These are phyloP conservation scores for Drosophila lini DNA, from an alignment of 1,140 invertebrate genomes.

Conservation along the genomic window DNA sequence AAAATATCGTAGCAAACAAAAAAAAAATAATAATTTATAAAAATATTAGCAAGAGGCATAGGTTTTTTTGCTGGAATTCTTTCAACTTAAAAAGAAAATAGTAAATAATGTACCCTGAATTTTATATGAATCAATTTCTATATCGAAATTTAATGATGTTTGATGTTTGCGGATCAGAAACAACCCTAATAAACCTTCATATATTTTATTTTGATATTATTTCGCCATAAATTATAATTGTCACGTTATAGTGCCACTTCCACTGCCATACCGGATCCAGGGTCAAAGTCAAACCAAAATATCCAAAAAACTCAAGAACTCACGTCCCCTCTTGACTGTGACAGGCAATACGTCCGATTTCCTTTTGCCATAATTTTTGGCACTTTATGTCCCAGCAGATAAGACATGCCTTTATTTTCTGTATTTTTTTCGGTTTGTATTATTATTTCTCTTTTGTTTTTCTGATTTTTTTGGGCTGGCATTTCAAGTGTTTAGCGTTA, in stretches of 20 bases:
- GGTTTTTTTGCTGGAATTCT: no score
- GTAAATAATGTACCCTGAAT: no score
- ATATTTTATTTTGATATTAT: no score
- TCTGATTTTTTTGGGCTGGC: slow-evolving; percentile 26
- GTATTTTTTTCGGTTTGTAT: slow-evolving; percentile 35
- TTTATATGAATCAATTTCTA: no score
- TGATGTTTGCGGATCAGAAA: no score
- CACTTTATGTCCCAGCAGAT: slow-evolving; percentile 73
- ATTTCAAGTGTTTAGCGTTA: slow-evolving; percentile 72
- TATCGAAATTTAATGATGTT: no score
- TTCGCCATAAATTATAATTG: neutral
- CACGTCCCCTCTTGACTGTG: slow-evolving; percentile 32
- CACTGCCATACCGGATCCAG: neutral
- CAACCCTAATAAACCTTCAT: no score
- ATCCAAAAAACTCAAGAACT: neutral
- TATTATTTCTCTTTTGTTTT: slow-evolving; percentile 19
- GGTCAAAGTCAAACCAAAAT: neutral
- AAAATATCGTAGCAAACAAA: no score
- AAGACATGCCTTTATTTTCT: slow-evolving; percentile 51
- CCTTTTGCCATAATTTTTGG: slow-evolving; percentile 80
- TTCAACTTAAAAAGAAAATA: no score
- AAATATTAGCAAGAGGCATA: no score
- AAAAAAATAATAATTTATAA: no score
- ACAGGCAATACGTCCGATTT: slow-evolving; percentile 46
- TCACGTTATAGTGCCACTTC: neutral